Conservation (phyloP, 2,113 vertebrate genomes). For the Rhinolophus ferrumequinum region DNA sequence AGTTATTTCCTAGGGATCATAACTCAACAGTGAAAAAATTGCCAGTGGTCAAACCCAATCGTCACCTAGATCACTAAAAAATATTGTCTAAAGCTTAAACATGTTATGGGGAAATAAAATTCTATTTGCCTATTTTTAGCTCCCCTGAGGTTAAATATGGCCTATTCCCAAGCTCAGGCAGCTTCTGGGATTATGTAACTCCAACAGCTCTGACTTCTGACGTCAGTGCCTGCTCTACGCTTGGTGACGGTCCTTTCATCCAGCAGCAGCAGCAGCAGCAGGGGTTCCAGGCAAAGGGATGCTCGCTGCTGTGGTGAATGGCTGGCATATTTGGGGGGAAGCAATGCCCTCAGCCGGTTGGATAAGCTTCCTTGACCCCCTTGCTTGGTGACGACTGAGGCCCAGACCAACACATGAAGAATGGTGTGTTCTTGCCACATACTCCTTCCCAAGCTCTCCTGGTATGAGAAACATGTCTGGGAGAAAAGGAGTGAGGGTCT, state of each 20-base stretch:
- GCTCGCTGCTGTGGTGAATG: not conserved
- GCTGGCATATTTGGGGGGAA: not conserved
- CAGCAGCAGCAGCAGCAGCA: not conserved
- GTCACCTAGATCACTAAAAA: conserved; percentile 30
- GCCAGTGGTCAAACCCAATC: not conserved
- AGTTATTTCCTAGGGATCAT: conserved; percentile 48
- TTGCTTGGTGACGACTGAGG: not conserved
- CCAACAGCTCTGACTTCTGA: conserved; percentile 46
- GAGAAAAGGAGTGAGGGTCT: not conserved
- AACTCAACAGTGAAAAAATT: conserved; percentile 56
- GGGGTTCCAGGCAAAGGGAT: not conserved
- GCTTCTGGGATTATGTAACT: conserved; percentile 72
- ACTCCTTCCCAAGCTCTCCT: not conserved
- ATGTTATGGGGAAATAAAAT: conserved; percentile 68
- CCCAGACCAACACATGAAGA: not conserved
- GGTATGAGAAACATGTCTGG: not conserved
- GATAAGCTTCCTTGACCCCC: not conserved
- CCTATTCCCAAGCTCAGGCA: conserved; percentile 58
- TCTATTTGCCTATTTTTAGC: conserved; percentile 76
- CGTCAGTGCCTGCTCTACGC: conserved; percentile 42
- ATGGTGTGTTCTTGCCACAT: not conserved
- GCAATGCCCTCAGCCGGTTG: not conserved
- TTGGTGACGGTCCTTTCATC: not conserved
- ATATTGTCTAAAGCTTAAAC: conserved; percentile 57
- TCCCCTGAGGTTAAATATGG: conserved; percentile 66